A percentile compares a stretch with the other conserved stretches of the same genome.
Conservation (phyloP, 2,888 invertebrate genomes). For the Phoenoteleia sp. region DNA sequence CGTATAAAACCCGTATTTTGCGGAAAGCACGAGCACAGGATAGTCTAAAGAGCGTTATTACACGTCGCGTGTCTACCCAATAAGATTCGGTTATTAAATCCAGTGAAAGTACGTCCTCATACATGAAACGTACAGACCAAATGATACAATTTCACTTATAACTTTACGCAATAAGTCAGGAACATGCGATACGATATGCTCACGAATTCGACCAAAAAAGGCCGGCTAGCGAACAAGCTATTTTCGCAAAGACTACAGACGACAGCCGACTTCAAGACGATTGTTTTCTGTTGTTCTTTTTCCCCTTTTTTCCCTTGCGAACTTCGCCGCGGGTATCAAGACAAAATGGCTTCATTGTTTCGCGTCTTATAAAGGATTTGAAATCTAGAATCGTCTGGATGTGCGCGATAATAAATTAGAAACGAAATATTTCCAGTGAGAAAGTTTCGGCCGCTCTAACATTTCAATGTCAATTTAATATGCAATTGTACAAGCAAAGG, state of each 20-base stretch:
- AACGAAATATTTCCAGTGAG: constrained; percentile 55
- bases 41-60: constrained; percentile 42
- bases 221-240: constrained; percentile 15
- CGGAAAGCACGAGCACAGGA: constrained; percentile 42
- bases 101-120: constrained; percentile 63
- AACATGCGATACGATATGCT: constrained; percentile 49
- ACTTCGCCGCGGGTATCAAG: constrained; percentile 19
- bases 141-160: constrained; percentile 68
- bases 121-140: constrained; percentile 24
- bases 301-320: not conserved
- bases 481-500: no score
- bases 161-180: constrained; percentile 74
- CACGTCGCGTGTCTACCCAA: constrained; percentile 54
- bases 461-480: constrained; percentile 65
- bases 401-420: constrained; percentile 51
- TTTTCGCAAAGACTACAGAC: constrained; percentile 17
- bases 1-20: constrained; percentile 29
- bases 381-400: constrained; percentile 25
- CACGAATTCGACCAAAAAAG: constrained; percentile 47
- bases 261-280: no score
- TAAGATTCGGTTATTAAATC: constrained; percentile 58
- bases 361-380: constrained; percentile 30
- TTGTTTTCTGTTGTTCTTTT: not conserved
- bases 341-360: constrained; percentile 51
- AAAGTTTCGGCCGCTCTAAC: constrained; percentile 53